These are phyloP conservation scores for Oxyscelio sp. DNA, from an alignment of 2,888 invertebrate genomes.

Conservation along the genomic window DNA sequence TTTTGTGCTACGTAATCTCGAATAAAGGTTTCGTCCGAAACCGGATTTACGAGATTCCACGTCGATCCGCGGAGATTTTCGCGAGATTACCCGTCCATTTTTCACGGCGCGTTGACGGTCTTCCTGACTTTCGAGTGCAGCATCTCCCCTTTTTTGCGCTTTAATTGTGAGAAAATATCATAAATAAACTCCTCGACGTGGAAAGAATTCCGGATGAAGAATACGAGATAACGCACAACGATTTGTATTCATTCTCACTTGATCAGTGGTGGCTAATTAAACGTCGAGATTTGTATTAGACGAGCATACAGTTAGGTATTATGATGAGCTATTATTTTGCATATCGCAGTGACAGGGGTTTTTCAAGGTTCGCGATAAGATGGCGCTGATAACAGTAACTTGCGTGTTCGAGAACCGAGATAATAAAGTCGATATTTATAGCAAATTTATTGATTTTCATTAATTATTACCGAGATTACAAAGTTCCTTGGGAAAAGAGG, in stretches of 20 bases:
- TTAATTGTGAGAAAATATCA: slow-evolving; percentile 30
- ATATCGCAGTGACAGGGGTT: slow-evolving; percentile 16
- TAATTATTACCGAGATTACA: no score
- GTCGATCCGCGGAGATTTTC: slow-evolving; percentile 44
- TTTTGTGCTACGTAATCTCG: slow-evolving; percentile 25
- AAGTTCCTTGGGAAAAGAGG: no score
- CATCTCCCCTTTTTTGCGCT: slow-evolving; percentile 6
- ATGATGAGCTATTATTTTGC: slow-evolving; percentile 21
- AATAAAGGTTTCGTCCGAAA: slow-evolving; percentile 65
- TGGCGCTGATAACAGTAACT: no score
- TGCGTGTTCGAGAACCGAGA: no score
- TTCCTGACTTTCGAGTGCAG: slow-evolving; percentile 8
- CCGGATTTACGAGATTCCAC: slow-evolving; percentile 65
- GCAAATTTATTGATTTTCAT: no score
- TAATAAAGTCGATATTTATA: no score
- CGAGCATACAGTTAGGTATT: slow-evolving; percentile 22
- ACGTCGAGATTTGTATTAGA: slow-evolving; percentile 2
- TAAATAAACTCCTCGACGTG: slow-evolving; percentile 19
- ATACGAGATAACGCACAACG: slow-evolving; percentile 20
- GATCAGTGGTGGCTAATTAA: slow-evolving; percentile 25
- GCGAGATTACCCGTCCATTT: slow-evolving; percentile 45
- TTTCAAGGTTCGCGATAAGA: neutral
- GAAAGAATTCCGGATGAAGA: slow-evolving; percentile 9
- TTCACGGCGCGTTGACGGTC: slow-evolving; percentile 3
- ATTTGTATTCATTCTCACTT: slow-evolving; percentile 26